Percentiles rank a stretch among this genome's conserved stretches.
Conservation (phyloP, 2,113 vertebrate genomes). For the Spea bombifrons region DNA sequence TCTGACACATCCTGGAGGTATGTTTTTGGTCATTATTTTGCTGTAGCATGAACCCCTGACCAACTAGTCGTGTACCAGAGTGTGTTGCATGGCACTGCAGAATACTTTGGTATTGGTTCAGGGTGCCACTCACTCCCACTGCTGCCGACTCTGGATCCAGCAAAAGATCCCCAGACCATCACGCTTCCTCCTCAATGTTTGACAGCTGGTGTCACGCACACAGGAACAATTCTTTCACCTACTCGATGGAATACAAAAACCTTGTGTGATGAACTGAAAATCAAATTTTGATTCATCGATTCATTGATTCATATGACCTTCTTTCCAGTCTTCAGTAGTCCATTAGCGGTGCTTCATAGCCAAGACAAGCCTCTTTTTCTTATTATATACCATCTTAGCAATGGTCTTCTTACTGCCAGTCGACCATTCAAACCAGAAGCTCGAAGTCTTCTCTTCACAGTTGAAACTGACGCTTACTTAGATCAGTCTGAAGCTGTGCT, state of each 20-base stretch:
- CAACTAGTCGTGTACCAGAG: too few species aligned
- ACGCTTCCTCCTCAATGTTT: constrained; percentile 6
- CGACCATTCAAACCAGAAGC: not conserved
- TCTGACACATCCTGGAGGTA: not conserved
- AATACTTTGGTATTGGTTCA: not conserved
- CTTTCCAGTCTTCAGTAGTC: not conserved
- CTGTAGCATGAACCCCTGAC: too few species aligned
- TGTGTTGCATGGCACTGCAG: too few species aligned
- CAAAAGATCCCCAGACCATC: constrained; percentile 10
- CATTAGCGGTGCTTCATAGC: not conserved
- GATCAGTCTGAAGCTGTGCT: too few species aligned
- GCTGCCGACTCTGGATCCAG: not conserved
- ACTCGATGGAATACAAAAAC: not conserved
- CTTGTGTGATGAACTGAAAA: too few species aligned
- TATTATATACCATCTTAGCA: not conserved
- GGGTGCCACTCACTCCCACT: not conserved
- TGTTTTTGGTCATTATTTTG: not conserved
- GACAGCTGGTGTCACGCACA: not conserved
- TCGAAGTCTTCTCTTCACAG: not conserved
- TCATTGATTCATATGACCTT: not conserved
- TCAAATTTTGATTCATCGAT: not conserved
- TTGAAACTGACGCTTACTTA: too few species aligned
- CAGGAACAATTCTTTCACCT: not conserved
- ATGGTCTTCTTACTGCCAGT: not conserved
- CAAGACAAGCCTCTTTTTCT: not conserved